These are phyloP conservation scores for Thunnus maccoyii DNA, from an alignment of 2,113 vertebrate species.

Conservation along the genomic window DNA sequence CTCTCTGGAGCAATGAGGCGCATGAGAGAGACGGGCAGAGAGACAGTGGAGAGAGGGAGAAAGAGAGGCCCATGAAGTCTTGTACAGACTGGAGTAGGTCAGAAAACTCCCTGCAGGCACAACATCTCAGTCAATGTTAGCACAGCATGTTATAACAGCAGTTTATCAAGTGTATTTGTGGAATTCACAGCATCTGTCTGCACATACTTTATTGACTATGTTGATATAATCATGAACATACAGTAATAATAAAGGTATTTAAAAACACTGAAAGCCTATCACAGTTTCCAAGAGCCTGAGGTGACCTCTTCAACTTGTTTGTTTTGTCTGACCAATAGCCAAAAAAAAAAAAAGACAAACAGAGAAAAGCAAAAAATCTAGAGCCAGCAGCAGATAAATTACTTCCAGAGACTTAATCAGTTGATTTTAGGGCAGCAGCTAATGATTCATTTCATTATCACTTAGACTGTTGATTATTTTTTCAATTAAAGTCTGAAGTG, in stretches of 20 bases:
- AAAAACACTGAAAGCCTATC: too few species aligned
- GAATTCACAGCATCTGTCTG: conserved; percentile 2
- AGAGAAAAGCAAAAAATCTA: too few species aligned
- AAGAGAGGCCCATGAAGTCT: not conserved
- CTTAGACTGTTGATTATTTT: too few species aligned
- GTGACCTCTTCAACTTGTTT: too few species aligned
- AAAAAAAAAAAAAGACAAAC: too few species aligned
- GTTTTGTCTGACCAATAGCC: too few species aligned
- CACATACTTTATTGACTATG: not conserved
- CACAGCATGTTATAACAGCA: not conserved
- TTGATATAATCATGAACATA: not conserved
- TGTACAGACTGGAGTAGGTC: not conserved
- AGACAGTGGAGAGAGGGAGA: not conserved
- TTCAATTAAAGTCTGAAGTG: too few species aligned
- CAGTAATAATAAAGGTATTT: not conserved
- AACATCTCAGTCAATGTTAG: conserved; percentile 11
- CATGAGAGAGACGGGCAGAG: conserved; percentile 23
- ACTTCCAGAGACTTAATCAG: too few species aligned
- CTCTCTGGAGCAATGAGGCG: conserved; percentile 72
- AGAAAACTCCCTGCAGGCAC: conserved; percentile 26
- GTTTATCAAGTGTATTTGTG: not conserved
- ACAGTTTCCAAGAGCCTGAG: too few species aligned
- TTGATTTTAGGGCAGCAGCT: too few species aligned
- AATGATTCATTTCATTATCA: too few species aligned
- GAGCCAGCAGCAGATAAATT: too few species aligned